These are phyloP conservation scores for Drosophila gaucha DNA, from an alignment of 2,888 invertebrate genomes.

Conservation along the genomic window DNA sequence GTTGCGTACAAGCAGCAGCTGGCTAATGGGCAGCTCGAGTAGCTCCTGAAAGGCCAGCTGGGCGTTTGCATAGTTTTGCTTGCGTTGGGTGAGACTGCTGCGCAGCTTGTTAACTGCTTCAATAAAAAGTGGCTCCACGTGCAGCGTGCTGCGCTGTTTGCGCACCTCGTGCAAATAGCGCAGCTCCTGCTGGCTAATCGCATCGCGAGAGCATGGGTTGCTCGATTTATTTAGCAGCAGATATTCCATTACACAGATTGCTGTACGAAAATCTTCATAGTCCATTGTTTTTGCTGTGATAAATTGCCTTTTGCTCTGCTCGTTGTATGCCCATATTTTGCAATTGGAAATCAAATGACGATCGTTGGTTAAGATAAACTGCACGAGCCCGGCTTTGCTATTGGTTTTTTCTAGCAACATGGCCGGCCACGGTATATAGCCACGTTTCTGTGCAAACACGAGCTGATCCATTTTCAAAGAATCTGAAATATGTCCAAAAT, in stretches of 20 bases:
- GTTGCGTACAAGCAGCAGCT: conserved; percentile 39
- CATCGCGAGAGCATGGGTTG: background rate
- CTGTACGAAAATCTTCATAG: conserved; percentile 18
- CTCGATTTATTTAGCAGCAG: background rate
- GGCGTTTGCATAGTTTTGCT: conserved; percentile 12
- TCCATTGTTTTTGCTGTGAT: conserved; percentile 7
- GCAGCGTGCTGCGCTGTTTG: background rate
- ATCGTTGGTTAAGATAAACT: conserved; percentile 25
- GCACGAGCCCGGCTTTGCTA: conserved; percentile 8
- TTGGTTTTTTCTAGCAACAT: too few relatives aligned
- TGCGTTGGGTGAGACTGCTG: background rate
- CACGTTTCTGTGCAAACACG: conserved; percentile 40
- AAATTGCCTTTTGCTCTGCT: conserved; percentile 18
- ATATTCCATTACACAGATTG: conserved; percentile 22
- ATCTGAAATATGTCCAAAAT: background rate
- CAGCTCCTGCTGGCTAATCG: background rate
- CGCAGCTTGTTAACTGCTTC: conserved; percentile 20
- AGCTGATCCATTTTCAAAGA: conserved; percentile 7
- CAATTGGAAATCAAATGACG: background rate
- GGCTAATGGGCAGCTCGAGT: conserved; percentile 11
- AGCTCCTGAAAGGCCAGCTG: conserved; percentile 31
- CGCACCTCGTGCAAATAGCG: conserved; percentile 7
- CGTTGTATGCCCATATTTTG: conserved; percentile 40
- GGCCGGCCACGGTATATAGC: conserved; percentile 44
- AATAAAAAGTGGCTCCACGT: conserved; percentile 25